These are phyloP conservation scores for Tinamus guttatus DNA, from an alignment of 2,113 vertebrate genomes.

Conservation along the genomic window DNA sequence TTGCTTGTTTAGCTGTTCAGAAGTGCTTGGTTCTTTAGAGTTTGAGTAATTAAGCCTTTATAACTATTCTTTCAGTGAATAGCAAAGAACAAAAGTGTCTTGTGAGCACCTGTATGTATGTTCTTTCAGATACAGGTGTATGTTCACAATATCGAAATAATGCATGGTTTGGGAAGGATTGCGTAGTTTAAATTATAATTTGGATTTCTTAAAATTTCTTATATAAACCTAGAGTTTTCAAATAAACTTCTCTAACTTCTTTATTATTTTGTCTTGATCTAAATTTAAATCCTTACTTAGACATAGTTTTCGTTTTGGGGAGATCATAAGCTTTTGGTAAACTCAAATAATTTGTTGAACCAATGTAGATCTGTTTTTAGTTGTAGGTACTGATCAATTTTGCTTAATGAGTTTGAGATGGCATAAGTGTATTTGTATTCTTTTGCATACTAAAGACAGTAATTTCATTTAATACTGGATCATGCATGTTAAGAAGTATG, in stretches of 20 bases:
- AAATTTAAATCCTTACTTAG: background rate
- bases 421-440: background rate
- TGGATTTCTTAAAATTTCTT: background rate
- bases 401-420: background rate
- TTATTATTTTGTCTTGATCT: background rate
- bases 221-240: background rate
- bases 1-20: background rate
- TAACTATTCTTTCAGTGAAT: background rate
- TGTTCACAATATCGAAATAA: background rate
- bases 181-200: background rate
- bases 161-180: background rate
- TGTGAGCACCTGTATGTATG: background rate
- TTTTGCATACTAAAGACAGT: background rate
- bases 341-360: conserved; percentile 17
- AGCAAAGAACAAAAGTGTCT: background rate
- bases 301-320: conserved; percentile 6
- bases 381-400: background rate
- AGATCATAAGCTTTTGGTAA: background rate
- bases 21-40: background rate
- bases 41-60: background rate
- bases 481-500: background rate
- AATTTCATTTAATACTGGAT: conserved; percentile 10
- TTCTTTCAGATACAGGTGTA: background rate
- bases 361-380: background rate
- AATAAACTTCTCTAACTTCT: background rate